Percentiles rank a stretch among this genome's conserved stretches.
Evolutionary conservation across 2,113 vertebrate species (phyloP).

Genomic region (Lepisosteus oculatus): DNA sequence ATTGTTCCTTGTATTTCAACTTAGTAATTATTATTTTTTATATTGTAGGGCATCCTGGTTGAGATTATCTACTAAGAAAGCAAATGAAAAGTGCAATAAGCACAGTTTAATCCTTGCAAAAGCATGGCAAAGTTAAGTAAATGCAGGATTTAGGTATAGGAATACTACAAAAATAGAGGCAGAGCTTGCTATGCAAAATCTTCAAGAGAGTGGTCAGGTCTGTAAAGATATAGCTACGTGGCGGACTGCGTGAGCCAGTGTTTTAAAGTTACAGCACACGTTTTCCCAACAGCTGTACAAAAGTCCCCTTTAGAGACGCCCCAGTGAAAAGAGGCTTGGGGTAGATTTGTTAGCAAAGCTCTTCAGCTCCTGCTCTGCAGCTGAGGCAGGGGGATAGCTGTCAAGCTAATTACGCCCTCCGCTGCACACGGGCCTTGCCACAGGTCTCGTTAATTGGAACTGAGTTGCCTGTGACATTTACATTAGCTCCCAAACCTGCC

Average conservation of each 20-base stretch:
- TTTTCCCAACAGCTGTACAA: not conserved
- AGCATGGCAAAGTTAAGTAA: too few species aligned
- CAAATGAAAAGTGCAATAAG: too few species aligned
- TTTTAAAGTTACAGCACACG: too few species aligned
- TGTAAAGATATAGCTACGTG: not conserved
- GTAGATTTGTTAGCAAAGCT: not conserved
- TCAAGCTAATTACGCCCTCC: constrained; percentile 9
- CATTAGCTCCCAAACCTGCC: not conserved
- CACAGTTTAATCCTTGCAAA: too few species aligned
- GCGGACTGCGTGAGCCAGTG: too few species aligned
- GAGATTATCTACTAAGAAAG: too few species aligned
- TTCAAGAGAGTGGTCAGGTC: not conserved
- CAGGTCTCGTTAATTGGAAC: not conserved
- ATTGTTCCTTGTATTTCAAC: too few species aligned
- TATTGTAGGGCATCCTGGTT: too few species aligned
- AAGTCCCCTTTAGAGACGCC: not conserved
- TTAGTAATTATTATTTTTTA: too few species aligned
- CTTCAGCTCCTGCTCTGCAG: not conserved
- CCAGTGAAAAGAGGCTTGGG: too few species aligned
- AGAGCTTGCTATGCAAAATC: not conserved
- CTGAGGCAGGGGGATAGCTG: not conserved
- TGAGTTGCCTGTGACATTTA: not conserved
- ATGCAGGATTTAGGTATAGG: too few species aligned
- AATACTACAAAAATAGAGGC: not conserved
- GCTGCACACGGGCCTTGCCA: not conserved